Evolutionary conservation across 1,140 invertebrate species (phyloP).

Genomic region (Muscidifurax raptorellus): DNA sequence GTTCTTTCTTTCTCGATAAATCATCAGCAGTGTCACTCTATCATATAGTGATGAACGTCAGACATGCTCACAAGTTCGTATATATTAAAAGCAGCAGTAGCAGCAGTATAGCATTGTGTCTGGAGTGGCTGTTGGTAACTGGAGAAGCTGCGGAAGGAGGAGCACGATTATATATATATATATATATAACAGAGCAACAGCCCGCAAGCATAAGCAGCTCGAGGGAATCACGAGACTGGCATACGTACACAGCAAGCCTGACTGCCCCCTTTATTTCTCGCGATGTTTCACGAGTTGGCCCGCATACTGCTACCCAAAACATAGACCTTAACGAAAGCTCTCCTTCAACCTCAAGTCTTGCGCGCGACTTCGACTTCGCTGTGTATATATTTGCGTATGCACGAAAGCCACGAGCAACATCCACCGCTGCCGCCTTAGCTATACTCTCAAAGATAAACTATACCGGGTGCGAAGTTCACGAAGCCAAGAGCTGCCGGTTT

Average conservation of each 20-base stretch:
- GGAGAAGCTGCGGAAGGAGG: background rate
- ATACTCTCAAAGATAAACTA: conserved; percentile 12
- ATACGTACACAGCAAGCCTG: background rate
- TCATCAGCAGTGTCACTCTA: too few species aligned
- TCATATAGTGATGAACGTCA: too few species aligned
- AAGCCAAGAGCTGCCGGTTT: background rate
- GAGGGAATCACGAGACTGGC: background rate
- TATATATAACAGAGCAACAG: background rate
- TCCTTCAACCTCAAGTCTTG: background rate
- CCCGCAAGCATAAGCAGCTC: background rate
- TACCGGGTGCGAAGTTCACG: background rate
- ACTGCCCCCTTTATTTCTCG: background rate
- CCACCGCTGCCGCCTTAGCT: background rate
- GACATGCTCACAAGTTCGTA: too few species aligned
- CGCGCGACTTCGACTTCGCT: background rate
- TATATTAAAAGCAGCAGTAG: too few species aligned
- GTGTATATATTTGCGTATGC: background rate
- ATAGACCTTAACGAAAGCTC: background rate
- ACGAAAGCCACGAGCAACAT: background rate
- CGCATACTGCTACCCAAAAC: background rate
- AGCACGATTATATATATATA: too few species aligned
- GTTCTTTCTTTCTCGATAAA: too few species aligned
- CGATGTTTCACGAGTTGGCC: background rate
- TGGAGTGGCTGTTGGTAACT: background rate
- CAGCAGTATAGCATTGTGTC: too few species aligned